These are phyloP conservation scores for Baccha elongata DNA, from an alignment of 2,888 invertebrate genomes.

Conservation along the genomic window DNA sequence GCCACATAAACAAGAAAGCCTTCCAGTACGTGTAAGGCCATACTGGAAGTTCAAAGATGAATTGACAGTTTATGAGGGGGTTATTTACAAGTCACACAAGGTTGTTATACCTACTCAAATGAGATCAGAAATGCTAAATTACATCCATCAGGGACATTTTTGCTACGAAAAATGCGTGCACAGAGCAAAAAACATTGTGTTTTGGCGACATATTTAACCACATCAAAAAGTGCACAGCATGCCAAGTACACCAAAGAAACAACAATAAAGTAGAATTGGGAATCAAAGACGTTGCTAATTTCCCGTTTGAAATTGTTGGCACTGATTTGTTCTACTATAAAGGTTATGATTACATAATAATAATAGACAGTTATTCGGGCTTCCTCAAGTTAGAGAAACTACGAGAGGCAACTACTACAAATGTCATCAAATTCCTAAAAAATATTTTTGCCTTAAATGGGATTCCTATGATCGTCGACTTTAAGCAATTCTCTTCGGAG, in stretches of 20 bases:
- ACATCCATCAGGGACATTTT: constrained; percentile 9
- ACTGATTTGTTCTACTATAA: not conserved
- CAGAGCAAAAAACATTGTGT: too few relatives aligned
- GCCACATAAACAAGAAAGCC: not conserved
- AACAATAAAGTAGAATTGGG: not conserved
- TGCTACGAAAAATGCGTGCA: too few relatives aligned
- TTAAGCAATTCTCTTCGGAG: constrained; percentile 70
- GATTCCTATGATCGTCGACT: constrained; percentile 63
- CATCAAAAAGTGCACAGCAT: not conserved
- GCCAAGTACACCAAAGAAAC: not conserved
- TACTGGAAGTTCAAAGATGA: not conserved
- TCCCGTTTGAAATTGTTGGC: constrained; percentile 8
- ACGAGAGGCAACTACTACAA: not conserved
- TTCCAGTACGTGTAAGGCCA: not conserved
- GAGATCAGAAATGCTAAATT: not conserved
- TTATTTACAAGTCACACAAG: too few relatives aligned
- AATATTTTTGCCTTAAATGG: constrained; percentile 25
- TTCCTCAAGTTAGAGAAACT: constrained; percentile 11
- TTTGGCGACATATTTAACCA: not conserved
- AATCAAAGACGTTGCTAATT: not conserved
- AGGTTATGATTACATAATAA: not conserved
- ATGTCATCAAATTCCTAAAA: constrained; percentile 7
- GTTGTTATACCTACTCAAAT: too few relatives aligned
- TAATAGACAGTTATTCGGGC: constrained; percentile 10
- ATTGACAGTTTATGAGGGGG: not conserved